A percentile compares a stretch with the other conserved stretches of the same genome.
phyloP scores from a whole-genome alignment of 1,140 invertebrate species.

The Philotrypesis tridentata region DNA sequence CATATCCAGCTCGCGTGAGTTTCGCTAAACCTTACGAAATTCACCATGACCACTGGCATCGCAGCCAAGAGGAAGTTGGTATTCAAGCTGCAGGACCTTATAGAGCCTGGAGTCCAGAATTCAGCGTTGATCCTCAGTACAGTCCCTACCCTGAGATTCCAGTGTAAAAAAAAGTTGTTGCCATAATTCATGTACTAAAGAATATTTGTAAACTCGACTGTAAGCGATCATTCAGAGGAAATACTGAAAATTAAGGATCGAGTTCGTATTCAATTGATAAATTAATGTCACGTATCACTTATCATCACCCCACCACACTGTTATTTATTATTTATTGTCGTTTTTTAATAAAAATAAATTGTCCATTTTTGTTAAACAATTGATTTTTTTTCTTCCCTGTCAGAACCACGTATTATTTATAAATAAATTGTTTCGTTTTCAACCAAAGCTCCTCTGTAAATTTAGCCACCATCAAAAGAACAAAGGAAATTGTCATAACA shows the following conservation, averaged over 20 bases:
- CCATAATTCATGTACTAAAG: too few species aligned
- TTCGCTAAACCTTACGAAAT: conserved; percentile 72
- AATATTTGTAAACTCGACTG: too few species aligned
- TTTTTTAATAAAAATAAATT: neutral
- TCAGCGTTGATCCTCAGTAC: conserved; percentile 57
- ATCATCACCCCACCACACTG: neutral
- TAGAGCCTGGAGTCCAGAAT: conserved; percentile 66
- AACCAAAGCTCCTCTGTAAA: too few species aligned
- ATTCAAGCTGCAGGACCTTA: conserved; percentile 62
- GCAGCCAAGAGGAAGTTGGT: conserved; percentile 63
- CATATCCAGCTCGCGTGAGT: conserved; percentile 66
- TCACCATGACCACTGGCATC: conserved; percentile 73
- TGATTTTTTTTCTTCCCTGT: too few species aligned
- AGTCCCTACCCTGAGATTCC: conserved; percentile 66
- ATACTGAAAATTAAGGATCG: neutral
- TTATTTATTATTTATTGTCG: conserved; percentile 1
- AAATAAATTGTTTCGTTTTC: too few species aligned
- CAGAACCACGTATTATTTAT: too few species aligned
- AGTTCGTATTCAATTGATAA: neutral
- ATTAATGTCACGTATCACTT: neutral
- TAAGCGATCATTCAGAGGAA: neutral
- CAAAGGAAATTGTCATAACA: too few species aligned
- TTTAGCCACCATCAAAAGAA: too few species aligned
- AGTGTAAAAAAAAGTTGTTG: neutral
- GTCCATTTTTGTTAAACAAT: neutral